Evolutionary conservation across 2,113 vertebrate genomes (phyloP).

Genomic region (Myanophis thanlyinensis): DNA sequence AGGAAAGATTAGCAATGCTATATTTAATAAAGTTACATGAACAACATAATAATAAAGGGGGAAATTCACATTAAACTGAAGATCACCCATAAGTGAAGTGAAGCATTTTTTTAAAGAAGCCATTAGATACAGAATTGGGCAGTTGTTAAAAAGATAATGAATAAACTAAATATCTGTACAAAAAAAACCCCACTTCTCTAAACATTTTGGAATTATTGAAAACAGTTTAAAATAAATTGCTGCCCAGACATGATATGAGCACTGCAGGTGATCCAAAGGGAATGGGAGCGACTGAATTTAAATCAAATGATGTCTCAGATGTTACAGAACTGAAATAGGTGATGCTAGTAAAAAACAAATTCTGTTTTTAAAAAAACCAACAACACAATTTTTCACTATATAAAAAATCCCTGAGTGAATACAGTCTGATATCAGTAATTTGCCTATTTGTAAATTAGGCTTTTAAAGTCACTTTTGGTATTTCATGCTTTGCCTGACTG

Average conservation of each 20-base stretch:
- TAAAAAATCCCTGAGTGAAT: neutral
- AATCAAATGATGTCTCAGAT: neutral
- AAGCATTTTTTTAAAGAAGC: neutral
- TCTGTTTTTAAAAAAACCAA: neutral
- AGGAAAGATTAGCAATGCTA: neutral
- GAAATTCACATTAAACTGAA: neutral
- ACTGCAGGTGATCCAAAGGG: neutral
- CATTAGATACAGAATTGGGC: neutral
- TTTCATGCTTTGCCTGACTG: neutral
- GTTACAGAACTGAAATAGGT: neutral
- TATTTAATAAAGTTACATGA: neutral
- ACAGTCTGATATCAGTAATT: neutral
- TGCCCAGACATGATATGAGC: neutral
- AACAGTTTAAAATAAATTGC: neutral
- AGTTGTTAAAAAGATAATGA: neutral
- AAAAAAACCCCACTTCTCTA: neutral
- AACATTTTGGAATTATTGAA: neutral
- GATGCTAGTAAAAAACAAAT: neutral
- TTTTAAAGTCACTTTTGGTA: neutral
- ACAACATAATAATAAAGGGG: neutral
- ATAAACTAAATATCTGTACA: neutral
- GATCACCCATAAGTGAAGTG: neutral
- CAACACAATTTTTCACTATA: neutral
- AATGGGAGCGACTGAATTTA: neutral
- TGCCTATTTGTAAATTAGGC: neutral